phyloP scores from a whole-genome alignment of 1,140 invertebrate species.

The Nomia melanderi region DNA sequence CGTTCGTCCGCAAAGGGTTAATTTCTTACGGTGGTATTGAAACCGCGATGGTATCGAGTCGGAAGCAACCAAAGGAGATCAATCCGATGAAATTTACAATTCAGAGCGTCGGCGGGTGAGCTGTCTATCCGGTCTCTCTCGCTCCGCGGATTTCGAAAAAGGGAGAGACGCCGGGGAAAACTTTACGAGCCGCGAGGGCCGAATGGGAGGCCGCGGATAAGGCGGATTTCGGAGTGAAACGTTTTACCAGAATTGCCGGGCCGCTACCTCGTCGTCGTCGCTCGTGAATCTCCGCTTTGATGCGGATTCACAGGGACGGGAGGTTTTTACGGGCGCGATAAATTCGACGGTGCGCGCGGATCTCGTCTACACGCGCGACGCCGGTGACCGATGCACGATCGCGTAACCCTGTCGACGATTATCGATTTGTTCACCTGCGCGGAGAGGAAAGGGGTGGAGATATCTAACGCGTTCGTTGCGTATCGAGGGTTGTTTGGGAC shows the following conservation, averaged over 20 bases:
- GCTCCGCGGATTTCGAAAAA: slow-evolving; percentile 32
- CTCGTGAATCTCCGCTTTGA: slow-evolving; percentile 58
- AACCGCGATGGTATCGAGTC: too few relatives aligned
- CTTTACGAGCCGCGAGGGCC: slow-evolving; percentile 35
- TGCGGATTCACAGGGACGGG: slow-evolving; percentile 44
- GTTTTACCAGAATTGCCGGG: slow-evolving; percentile 57
- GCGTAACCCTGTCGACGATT: background rate
- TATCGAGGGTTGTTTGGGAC: slow-evolving; percentile 7
- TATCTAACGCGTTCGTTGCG: too few relatives aligned
- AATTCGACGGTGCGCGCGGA: slow-evolving; percentile 43
- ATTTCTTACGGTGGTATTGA: too few relatives aligned
- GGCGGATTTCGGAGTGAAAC: slow-evolving; percentile 51
- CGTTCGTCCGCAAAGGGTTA: too few relatives aligned
- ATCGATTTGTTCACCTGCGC: too few relatives aligned
- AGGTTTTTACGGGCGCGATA: slow-evolving; percentile 52
- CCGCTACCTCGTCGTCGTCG: slow-evolving; percentile 19
- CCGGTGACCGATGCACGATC: slow-evolving; percentile 33
- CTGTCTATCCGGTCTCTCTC: too few relatives aligned
- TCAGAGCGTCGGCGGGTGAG: background rate
- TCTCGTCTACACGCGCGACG: slow-evolving; percentile 29
- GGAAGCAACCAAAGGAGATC: too few relatives aligned
- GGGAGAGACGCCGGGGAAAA: slow-evolving; percentile 28
- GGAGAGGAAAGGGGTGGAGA: too few relatives aligned
- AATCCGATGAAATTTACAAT: slow-evolving; percentile 47
- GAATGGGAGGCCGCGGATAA: slow-evolving; percentile 19